Evolutionary conservation across 2,888 invertebrate species (phyloP), one percentile per base, ranked within the genome.

Genomic region (Glomeris marginata): DNA sequence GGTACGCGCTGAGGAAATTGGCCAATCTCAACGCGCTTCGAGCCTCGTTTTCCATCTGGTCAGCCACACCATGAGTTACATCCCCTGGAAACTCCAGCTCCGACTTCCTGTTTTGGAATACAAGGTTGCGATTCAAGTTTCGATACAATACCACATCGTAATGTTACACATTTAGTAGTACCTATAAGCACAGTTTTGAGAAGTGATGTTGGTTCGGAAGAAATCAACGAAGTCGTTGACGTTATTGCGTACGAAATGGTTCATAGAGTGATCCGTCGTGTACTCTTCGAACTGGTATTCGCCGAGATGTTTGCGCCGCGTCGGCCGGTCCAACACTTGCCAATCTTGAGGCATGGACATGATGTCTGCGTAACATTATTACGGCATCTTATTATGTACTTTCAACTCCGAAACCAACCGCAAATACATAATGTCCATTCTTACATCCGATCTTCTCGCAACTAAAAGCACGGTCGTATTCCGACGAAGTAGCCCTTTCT

Each of bases 11-110:
- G 57, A 95, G 83, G 66, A 97, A 97, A 67, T 97, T 94, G 0
- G 95, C 86, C 47, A 95, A 71, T 44, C 95, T 77, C n/a, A 92
- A 75, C 2, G 95, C 97, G 82, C 91, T 91, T 66, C 90, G 84
- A 1, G 94, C 95, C 71, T 97, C 91, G 62, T 91, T 91, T 63
- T 85, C 81, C 62, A 90, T 88, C 66, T 87, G 91, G 54, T 84
- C 80, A 59, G 87, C 80, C 0, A 84, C 83, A 0, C 91, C 92
- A 63, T 71, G 88, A 36, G 81, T 80, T 43, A 88, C 78, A 65
- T 94, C 92, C 0, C 94, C 94, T 46, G 83, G 84, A 37, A 94
- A 69, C 52, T 73, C 67, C 40, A 92, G 69, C 61, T 88, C 81
- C 53, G 84, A 34, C 35, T 46, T 50, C 11, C 50, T 50, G 40